Evolutionary conservation across 1,140 invertebrate species (phyloP), one percentile per base, ranked within the genome.

Genomic region (Drosophila oshimai): DNA sequence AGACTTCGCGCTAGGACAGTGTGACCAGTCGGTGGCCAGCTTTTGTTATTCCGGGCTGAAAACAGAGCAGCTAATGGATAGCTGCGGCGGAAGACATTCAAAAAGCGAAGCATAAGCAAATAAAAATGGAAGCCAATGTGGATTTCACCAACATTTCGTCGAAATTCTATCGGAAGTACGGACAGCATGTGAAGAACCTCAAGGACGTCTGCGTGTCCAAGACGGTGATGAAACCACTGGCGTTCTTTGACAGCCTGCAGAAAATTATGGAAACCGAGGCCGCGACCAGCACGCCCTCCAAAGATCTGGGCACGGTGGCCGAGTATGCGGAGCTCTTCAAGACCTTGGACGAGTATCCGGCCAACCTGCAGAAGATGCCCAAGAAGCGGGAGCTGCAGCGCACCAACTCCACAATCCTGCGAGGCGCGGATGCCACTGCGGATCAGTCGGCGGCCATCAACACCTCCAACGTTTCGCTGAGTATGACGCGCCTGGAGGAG

Each of bases 241-340:
- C 53, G 0, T 87, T 74, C 39, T 87, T 69, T 1, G 69, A 73
- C 0, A 53, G 33, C 22, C 36, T 89, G 15, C 44, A 89, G 6
- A 10, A 54, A 3, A 53, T 71, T 29, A 31, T 80, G 49, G 55
- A 77, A 7, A 57, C 72, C 3, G 68, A 71, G 3, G 39, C 60
- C 4, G 18, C 58, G 1, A 28, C 58, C 9, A 50, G 31, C 6
- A 70, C 64, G 4, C 53, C 62, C 0, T 45, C 44, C 0, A 80
- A 67, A 6, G 72, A 74, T 0, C 34, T 73, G 3, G 55, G 67
- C 3, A 44, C 74, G 2, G 47, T 90, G 4, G 41, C 47, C 0
- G 72, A 83, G 3, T 90, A 74, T 39, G 77, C 73, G 0, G 81
- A 79, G 5, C 54, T 87, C 1, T 90, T 89, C 5, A 84, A 72